phyloP scores from a whole-genome alignment of 2,797 vertebrate genomes.

The Perodicticus potto region DNA sequence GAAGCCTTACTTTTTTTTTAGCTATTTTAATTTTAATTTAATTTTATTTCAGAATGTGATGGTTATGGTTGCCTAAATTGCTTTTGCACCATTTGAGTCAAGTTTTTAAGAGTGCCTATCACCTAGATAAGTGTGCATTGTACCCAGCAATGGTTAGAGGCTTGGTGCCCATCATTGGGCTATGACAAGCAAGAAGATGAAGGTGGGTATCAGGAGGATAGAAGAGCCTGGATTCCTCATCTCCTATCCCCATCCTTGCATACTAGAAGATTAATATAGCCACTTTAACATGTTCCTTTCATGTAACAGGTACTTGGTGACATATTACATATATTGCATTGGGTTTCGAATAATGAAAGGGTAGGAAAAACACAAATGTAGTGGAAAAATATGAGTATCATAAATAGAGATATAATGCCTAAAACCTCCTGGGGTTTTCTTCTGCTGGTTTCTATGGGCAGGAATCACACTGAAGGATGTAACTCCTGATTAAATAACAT shows the following conservation, averaged over 20 bases:
- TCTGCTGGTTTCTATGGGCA: background rate
- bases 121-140: too few relatives aligned
- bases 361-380: background rate
- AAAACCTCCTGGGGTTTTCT: background rate
- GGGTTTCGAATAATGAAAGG: background rate
- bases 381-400: background rate
- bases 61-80: too few relatives aligned
- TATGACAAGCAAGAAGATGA: background rate
- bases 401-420: background rate
- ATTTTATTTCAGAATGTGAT: too few relatives aligned
- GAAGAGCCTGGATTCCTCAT: background rate
- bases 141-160: background rate
- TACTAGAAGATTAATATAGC: background rate
- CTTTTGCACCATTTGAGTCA: too few relatives aligned
- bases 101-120: too few relatives aligned
- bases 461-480: background rate
- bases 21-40: too few relatives aligned
- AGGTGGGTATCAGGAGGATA: background rate
- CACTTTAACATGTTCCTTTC: background rate
- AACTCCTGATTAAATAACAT: background rate
- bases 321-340: background rate
- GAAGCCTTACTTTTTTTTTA: too few relatives aligned
- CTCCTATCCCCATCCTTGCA: background rate
- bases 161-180: background rate
- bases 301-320: background rate